Base-by-base conservation (phyloP, 2,113 vertebrate species). In the Carlito syrichta region DNA sequence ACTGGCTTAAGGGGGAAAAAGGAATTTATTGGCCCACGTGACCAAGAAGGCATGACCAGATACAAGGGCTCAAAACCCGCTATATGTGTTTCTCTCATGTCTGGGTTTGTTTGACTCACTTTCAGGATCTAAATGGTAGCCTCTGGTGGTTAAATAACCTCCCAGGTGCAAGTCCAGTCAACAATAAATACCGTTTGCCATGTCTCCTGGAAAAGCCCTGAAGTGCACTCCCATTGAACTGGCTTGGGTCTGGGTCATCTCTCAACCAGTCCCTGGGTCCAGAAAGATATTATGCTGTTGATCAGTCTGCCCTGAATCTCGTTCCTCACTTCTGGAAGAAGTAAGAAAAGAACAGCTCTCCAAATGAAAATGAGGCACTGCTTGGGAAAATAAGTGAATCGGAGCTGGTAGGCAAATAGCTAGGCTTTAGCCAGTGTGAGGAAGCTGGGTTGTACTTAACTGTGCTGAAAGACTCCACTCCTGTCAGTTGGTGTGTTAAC, bases 1-100 rank as follows among this genome's bases (percentile, higher is more conserved):
- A 4, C 35, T 87, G 54, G 50, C 45, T 92, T 78, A 91, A 58
- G 40, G 9, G 9, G 10, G 19, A 35, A 78, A 74, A 77, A 38
- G 50, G 69, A 43, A 76, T 62, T 94, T 78, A 38, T 79, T 86
- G 62, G 25, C 50, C 84, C 12, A 35, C 4, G 0, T 69, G 60
- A 86, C 54, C 96, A 30, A 93, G 90, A 95, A 74, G 27, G 38
- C 11, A 69, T 81, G 68, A n/a, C 7, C 40, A 71, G 52, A 82
- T 60, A 38, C 13, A 71, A 43, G 9, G 16, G 23, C 58, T 86
- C 45, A 25, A 32, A 30, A 50, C 35, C 16, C 1, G 1, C 38
- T 60, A 2, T 85, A 62, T 87, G 43, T 35, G 20, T 60, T 56
- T 48, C 38, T 78, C 48, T 76, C 63, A 0, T 62, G 20, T 88